Percentiles rank a stretch among this genome's conserved stretches.
Evolutionary conservation across 2,797 vertebrate genomes (phyloP).

Genomic region (Morelia viridis): DNA sequence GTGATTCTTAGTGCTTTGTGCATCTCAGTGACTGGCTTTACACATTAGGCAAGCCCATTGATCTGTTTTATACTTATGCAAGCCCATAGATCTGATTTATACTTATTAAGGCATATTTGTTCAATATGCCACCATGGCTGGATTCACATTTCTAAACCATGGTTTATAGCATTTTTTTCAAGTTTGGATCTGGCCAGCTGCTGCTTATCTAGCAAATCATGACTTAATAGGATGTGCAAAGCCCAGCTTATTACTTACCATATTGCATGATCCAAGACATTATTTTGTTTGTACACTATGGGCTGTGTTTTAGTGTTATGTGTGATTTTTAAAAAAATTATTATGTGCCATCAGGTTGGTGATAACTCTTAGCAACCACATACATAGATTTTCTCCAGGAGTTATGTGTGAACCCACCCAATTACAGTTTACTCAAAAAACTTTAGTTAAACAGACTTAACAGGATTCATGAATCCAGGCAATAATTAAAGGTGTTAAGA

Average conservation of each 20-base stretch:
- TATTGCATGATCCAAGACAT: neutral
- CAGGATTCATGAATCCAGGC: neutral
- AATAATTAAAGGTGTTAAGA: neutral
- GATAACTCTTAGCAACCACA: neutral
- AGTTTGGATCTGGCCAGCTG: neutral
- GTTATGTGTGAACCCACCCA: neutral
- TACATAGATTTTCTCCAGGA: neutral
- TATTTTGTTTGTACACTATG: neutral
- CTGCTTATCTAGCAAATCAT: neutral
- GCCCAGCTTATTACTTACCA: neutral
- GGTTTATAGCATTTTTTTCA: neutral
- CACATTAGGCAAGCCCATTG: neutral
- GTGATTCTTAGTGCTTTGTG: neutral
- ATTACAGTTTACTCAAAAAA: neutral
- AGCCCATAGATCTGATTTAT: neutral
- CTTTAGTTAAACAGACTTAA: neutral
- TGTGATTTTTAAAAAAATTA: neutral
- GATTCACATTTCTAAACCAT: neutral
- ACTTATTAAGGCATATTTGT: neutral
- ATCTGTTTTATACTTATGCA: neutral
- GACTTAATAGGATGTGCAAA: neutral
- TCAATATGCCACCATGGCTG: neutral
- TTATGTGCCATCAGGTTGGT: neutral
- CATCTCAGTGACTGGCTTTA: neutral
- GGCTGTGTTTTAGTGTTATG: neutral